Percentiles rank a stretch among this genome's conserved stretches.
Conservation (phyloP, 2,797 vertebrate genomes). For the Tadarida brasiliensis region DNA sequence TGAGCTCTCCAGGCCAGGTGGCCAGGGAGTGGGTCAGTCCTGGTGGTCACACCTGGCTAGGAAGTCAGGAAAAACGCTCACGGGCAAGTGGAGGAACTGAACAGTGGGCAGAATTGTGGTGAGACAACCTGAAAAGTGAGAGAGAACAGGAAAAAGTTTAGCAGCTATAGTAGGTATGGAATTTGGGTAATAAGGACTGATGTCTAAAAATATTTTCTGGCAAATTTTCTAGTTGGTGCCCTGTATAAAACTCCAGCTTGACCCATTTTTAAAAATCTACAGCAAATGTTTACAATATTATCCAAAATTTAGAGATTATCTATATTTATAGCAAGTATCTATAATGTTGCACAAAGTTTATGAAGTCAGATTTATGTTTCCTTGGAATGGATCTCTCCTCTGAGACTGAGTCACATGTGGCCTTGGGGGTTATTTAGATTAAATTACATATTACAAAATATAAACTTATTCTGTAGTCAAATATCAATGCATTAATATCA, state of each 20-base stretch:
- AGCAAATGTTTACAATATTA: neutral
- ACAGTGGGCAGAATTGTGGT: neutral
- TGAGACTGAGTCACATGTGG: neutral
- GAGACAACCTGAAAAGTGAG: neutral
- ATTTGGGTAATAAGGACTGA: neutral
- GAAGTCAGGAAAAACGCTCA: neutral
- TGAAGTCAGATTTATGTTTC: neutral
- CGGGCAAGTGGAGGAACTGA: neutral
- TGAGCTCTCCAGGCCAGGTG: neutral
- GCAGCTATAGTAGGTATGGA: neutral
- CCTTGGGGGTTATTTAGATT: slow-evolving; percentile 44
- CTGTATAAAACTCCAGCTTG: neutral
- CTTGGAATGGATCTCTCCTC: neutral
- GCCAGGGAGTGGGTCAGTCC: neutral
- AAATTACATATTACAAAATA: slow-evolving; percentile 55
- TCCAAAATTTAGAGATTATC: neutral
- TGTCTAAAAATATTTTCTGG: slow-evolving; percentile 30
- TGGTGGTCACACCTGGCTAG: neutral
- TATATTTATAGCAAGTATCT: neutral
- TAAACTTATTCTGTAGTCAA: slow-evolving; percentile 43
- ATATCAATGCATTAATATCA: neutral
- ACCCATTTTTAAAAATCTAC: neutral
- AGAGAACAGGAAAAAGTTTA: neutral
- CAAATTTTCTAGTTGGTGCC: neutral
- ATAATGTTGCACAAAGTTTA: neutral